These are phyloP conservation scores for Phyllopteryx taeniolatus DNA, from an alignment of 2,113 vertebrate species.

Conservation along the genomic window DNA sequence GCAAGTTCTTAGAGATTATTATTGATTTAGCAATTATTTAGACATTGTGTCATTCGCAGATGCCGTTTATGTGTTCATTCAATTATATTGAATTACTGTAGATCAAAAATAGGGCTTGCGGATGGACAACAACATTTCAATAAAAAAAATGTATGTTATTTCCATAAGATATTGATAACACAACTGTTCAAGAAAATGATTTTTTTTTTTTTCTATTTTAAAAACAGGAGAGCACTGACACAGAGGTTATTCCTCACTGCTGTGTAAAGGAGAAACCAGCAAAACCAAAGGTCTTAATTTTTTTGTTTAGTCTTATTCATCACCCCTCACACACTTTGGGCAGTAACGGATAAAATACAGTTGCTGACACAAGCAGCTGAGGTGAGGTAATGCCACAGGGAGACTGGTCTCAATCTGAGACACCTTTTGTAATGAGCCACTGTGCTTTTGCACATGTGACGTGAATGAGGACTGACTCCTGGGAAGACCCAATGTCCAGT, in stretches of 20 bases:
- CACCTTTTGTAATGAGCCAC: slow-evolving; percentile 13
- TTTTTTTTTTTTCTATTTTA: not conserved
- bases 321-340: slow-evolving; percentile 1
- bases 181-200: not conserved
- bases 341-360: slow-evolving; percentile 11
- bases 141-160: not conserved
- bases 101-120: too few relatives aligned
- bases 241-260: not conserved
- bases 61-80: not conserved
- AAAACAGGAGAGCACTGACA: not conserved
- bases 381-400: slow-evolving; percentile 24
- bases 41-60: too few relatives aligned
- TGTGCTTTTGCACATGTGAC: slow-evolving; percentile 8
- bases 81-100: not conserved
- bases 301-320: slow-evolving; percentile 7
- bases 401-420: slow-evolving; percentile 15
- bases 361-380: slow-evolving; percentile 17
- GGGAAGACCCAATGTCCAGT: slow-evolving; percentile 3
- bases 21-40: too few relatives aligned
- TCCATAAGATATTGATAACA: not conserved
- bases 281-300: slow-evolving; percentile 28
- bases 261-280: not conserved
- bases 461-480: slow-evolving; percentile 22
- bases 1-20: not conserved
- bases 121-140: too few relatives aligned